Percentiles rank a stretch among this genome's conserved stretches.
Evolutionary conservation across 1,140 invertebrate species (phyloP).

Genomic region (Lerema accius): DNA sequence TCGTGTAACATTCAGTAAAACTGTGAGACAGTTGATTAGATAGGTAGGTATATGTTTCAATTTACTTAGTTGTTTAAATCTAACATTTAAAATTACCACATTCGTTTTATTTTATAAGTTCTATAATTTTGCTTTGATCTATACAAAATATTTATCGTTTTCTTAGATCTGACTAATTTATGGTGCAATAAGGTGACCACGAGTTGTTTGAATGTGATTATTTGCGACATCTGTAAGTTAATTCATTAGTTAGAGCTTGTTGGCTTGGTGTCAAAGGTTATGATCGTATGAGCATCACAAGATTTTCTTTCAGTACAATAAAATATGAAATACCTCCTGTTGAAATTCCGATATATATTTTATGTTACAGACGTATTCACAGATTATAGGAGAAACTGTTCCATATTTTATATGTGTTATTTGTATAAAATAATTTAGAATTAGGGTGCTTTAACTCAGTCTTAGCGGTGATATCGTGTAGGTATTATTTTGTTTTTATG

Average conservation of each 20-base stretch:
- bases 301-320: constrained; percentile 63
- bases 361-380: constrained; percentile 66
- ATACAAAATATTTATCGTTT: constrained; percentile 71
- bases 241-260: constrained; percentile 14
- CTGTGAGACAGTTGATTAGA: constrained; percentile 69
- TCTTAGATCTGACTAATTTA: constrained; percentile 69
- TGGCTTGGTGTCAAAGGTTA: constrained; percentile 49
- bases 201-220: constrained; percentile 10
- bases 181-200: constrained; percentile 53
- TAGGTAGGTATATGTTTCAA: constrained; percentile 68
- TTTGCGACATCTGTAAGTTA: constrained; percentile 12
- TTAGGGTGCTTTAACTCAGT: constrained; percentile 75
- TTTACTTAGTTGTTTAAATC: constrained; percentile 67
- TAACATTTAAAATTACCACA: constrained; percentile 66
- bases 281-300: constrained; percentile 54
- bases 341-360: constrained; percentile 75
- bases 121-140: constrained; percentile 82
- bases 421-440: constrained; percentile 56
- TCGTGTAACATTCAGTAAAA: constrained; percentile 55
- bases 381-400: constrained; percentile 58
- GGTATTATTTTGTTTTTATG: constrained; percentile 49
- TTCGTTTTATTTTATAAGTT: constrained; percentile 73
- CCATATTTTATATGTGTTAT: constrained; percentile 55
- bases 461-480: constrained; percentile 67
- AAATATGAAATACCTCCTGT: constrained; percentile 66